phyloP scores from a whole-genome alignment of 2,888 invertebrate species.

The Axea sp. region DNA sequence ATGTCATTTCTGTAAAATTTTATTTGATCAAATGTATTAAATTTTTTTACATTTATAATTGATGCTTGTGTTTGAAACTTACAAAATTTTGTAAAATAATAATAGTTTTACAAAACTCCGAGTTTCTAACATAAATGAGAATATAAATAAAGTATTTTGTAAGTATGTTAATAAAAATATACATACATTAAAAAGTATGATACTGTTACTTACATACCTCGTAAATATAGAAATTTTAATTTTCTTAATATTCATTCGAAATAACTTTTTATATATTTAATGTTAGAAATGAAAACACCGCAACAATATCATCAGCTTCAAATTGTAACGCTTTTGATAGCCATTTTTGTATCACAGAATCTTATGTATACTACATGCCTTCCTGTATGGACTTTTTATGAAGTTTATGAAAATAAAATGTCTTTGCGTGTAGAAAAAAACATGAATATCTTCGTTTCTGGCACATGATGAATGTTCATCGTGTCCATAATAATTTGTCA shows the following conservation, averaged over 20 bases:
- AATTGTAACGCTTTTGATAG: conserved; percentile 21
- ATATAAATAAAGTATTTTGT: no score
- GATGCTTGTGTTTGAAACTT: neutral
- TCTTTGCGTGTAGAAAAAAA: conserved; percentile 58
- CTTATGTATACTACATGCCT: conserved; percentile 52
- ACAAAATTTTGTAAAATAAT: conserved; percentile 3
- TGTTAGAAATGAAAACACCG: no score
- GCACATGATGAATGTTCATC: conserved; percentile 1
- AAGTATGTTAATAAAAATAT: no score
- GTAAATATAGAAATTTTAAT: no score
- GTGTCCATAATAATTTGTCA: conserved; percentile 12
- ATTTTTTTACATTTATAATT: no score
- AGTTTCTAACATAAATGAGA: no score
- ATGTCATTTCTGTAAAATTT: no score
- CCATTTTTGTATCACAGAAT: conserved; percentile 52
- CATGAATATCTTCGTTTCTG: conserved; percentile 20
- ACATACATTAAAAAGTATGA: no score
- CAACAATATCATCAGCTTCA: conserved; percentile 20
- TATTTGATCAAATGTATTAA: no score
- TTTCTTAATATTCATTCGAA: no score
- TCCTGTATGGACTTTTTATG: conserved; percentile 55
- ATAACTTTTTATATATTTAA: no score
- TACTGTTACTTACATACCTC: no score
- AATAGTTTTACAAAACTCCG: neutral
- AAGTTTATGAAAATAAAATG: conserved; percentile 68